Base-by-base conservation (phyloP, 1,140 invertebrate genomes). In the Brachionus manjavacas region DNA sequence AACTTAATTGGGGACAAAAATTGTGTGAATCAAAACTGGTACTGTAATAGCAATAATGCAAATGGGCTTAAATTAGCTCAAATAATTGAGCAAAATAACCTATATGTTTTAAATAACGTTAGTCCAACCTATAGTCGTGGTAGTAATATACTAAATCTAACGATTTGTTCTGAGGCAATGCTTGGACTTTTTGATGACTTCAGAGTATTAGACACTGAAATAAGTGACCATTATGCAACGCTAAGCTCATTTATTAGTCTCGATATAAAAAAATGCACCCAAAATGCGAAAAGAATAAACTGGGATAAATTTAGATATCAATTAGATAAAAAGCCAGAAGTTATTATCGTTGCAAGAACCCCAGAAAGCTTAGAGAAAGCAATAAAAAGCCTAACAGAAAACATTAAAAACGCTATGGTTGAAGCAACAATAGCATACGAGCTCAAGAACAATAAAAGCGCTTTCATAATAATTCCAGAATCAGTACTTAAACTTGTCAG, bases 221-320 rank as follows among this genome's bases (percentile, higher is more conserved):
- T 55, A 55, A 55, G 49, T 55, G 49, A 55, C 49, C 49, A 55
- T 16, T 55, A 55, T 55, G 49, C 49, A 55, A 55, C 49, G 49
- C 14, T 55, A 55, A 55, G 49, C 49, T 55, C 49, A 55, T 55
- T 55, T 55, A 55, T 20, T n/a, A 55, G 49, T 55, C 49, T 20
- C 49, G 49, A 55, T 55, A 55, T 55, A 55, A 55, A 55, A 55
- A 55, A 55, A 55, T 55, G 49, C 49, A 16, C 49, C 49, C 49
- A 72, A 72, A 35, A 14, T 16, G 68, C 68, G n/a, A 72, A 72
- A 72, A 72, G n/a, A 41, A 72, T 72, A 72, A 39, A 72, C 68
- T 72, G 68, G 35, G 35, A 72, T 39, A 72, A 72, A 72, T 72
- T 72, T 72, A 72, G 68, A 72, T 39, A 3, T n/a, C n/a, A 39